Evolutionary conservation across 2,888 invertebrate species (phyloP), one percentile per base, ranked within the genome.

Genomic region (Pristionchus maxplancki): DNA sequence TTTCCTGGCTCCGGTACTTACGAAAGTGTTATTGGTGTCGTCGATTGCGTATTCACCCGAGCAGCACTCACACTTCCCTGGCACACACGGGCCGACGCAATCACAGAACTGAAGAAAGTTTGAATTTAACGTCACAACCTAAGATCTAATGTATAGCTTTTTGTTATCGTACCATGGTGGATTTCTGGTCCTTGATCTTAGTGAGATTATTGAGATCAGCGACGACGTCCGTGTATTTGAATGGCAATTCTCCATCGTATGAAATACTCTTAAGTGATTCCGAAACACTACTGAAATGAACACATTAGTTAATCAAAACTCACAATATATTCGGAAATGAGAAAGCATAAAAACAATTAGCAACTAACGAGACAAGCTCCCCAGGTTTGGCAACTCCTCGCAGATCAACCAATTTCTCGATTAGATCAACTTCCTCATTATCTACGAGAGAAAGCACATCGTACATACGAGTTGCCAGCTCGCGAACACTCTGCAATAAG

Each of bases 81-180:
- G 82, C 2, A 53, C 34, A 24, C 82, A 83, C 0, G 20, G 53
- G 24, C 31, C 53, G 17, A 20, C 24, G 44, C 82, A 83, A 50
- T 83, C 82, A 9, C 82, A 83, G 34, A 50, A 83, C 82, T 83
- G 34, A n/a, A n/a, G n/a, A n/a, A n/a, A n/a, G n/a, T n/a, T n/a
- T n/a, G n/a, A n/a, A n/a, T n/a, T n/a, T n/a, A n/a, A n/a, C n/a
- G n/a, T n/a, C n/a, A n/a, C n/a, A n/a, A n/a, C n/a, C n/a, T n/a
- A n/a, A n/a, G n/a, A n/a, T n/a, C n/a, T n/a, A n/a, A n/a, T n/a
- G n/a, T n/a, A n/a, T n/a, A n/a, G n/a, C n/a, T n/a, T n/a, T n/a
- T n/a, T 50, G 20, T 20, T 5, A 71, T 13, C 78, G n/a, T n/a
- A 78, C 78, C 78, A 78, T 48, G 78, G 48, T 48, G 15, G 78